phyloP scores from a whole-genome alignment of 2,888 invertebrate genomes.

The Congeria kusceri region DNA sequence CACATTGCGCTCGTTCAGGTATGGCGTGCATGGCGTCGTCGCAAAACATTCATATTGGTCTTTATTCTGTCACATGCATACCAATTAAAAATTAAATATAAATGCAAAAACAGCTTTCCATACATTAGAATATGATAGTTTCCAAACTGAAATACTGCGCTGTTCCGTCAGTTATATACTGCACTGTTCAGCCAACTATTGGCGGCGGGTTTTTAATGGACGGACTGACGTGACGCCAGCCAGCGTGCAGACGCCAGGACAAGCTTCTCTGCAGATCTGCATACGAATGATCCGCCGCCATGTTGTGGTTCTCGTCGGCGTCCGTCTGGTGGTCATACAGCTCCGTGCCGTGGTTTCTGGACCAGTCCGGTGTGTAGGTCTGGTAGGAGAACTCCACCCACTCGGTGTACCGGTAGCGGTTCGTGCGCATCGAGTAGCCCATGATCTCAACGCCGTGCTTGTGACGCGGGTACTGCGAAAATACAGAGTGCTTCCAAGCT shows the following conservation, averaged over 20 bases:
- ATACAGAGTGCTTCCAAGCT: slow-evolving; percentile 47
- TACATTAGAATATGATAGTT: too few species aligned
- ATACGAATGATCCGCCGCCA: slow-evolving; percentile 67
- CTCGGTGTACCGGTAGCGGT: slow-evolving; percentile 69
- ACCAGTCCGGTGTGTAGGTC: slow-evolving; percentile 56
- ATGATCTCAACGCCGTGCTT: slow-evolving; percentile 16
- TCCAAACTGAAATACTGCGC: too few species aligned
- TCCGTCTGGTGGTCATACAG: slow-evolving; percentile 63
- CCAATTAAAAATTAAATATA: too few species aligned
- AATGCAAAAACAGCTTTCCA: too few species aligned
- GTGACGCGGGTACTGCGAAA: slow-evolving; percentile 57
- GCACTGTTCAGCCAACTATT: too few species aligned
- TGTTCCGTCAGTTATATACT: too few species aligned
- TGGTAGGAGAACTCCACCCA: slow-evolving; percentile 61
- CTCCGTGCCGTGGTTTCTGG: slow-evolving; percentile 44
- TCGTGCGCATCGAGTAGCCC: slow-evolving; percentile 70
- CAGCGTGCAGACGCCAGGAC: slow-evolving; percentile 60
- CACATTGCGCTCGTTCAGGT: too few species aligned
- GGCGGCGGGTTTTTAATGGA: too few species aligned
- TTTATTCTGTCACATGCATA: too few species aligned
- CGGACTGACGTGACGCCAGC: slow-evolving; percentile 62
- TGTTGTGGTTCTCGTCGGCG: slow-evolving; percentile 66
- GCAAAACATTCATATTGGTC: too few species aligned
- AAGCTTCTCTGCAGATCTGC: slow-evolving; percentile 42
- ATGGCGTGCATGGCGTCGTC: too few species aligned